Percentiles rank a stretch among this genome's conserved stretches.
Evolutionary conservation across 1,140 invertebrate genomes (phyloP).

Genomic region (Cyclina sinensis): DNA sequence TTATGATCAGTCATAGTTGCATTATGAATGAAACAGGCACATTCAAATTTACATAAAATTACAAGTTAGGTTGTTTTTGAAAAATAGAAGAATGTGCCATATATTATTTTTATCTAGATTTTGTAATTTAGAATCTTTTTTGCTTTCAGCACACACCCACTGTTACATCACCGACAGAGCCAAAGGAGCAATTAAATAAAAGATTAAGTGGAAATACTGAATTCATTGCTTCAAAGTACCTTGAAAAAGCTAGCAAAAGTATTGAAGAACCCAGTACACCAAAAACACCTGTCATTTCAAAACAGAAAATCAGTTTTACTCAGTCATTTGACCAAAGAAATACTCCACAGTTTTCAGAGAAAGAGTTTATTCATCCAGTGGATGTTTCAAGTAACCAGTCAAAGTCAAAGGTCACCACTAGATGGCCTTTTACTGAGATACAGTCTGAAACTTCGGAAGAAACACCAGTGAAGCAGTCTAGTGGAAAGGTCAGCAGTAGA

Average conservation of each 20-base stretch:
- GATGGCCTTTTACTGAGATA: constrained; percentile 32
- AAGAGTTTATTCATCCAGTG: not conserved
- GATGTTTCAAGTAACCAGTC: constrained; percentile 30
- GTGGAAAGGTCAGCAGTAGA: constrained; percentile 31
- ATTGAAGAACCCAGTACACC: constrained; percentile 37
- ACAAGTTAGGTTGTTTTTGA: no score
- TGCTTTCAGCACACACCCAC: not conserved
- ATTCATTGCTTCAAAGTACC: constrained; percentile 44
- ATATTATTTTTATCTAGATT: no score
- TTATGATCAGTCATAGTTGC: no score
- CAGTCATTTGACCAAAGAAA: constrained; percentile 28
- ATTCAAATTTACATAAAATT: no score
- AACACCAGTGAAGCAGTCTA: constrained; percentile 27
- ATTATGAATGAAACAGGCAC: no score
- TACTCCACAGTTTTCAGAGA: constrained; percentile 17
- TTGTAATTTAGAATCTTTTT: not conserved
- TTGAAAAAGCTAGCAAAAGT: constrained; percentile 60
- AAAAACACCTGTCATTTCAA: not conserved
- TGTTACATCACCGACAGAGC: constrained; percentile 25
- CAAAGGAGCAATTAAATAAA: constrained; percentile 12
- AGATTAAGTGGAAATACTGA: constrained; percentile 60
- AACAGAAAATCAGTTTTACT: not conserved
- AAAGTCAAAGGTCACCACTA: constrained; percentile 43
- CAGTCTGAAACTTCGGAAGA: constrained; percentile 9
- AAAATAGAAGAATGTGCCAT: no score